These are phyloP conservation scores for Vidua chalybeata DNA, from an alignment of 2,113 vertebrate species.

Conservation along the genomic window DNA sequence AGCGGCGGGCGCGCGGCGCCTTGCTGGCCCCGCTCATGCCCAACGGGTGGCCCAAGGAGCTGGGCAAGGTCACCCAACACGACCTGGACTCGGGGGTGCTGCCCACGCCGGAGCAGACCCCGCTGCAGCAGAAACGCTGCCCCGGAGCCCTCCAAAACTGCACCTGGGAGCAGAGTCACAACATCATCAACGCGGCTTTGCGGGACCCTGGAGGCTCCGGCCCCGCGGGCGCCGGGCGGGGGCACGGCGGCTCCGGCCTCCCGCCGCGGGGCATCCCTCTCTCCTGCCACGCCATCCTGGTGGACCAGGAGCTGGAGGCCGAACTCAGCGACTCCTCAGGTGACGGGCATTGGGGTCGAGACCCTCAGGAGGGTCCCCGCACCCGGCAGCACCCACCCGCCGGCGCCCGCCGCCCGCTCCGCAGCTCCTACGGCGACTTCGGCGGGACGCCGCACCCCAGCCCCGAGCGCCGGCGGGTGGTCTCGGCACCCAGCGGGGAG, in stretches of 20 bases:
- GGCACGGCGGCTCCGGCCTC: constrained; percentile 69
- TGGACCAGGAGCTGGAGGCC: constrained; percentile 63
- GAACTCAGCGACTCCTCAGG: constrained; percentile 52
- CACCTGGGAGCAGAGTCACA: constrained; percentile 89
- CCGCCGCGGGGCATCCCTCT: constrained; percentile 32
- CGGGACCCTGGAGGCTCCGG: constrained; percentile 68
- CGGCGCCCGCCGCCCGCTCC: constrained; percentile 55
- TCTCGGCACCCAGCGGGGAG: constrained; percentile 86
- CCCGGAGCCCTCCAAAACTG: constrained; percentile 74
- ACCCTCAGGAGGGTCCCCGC: constrained; percentile 69
- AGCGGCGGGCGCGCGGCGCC: constrained; percentile 75
- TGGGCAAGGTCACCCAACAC: constrained; percentile 71
- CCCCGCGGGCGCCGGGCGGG: constrained; percentile 70
- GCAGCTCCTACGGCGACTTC: constrained; percentile 84
- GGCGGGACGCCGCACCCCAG: constrained; percentile 84
- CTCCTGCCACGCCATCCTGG: constrained; percentile 61
- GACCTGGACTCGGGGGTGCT: constrained; percentile 89
- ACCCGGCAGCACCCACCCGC: not conserved
- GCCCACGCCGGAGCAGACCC: constrained; percentile 95
- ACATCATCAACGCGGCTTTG: constrained; percentile 79
- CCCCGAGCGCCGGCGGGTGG: constrained; percentile 86
- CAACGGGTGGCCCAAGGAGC: constrained; percentile 88
- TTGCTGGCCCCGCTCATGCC: constrained; percentile 81
- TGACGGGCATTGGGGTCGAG: constrained; percentile 69
- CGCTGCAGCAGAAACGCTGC: constrained; percentile 89